Evolutionary conservation across 2,113 vertebrate species (phyloP).

Genomic region (Dasyornis broadbenti): DNA sequence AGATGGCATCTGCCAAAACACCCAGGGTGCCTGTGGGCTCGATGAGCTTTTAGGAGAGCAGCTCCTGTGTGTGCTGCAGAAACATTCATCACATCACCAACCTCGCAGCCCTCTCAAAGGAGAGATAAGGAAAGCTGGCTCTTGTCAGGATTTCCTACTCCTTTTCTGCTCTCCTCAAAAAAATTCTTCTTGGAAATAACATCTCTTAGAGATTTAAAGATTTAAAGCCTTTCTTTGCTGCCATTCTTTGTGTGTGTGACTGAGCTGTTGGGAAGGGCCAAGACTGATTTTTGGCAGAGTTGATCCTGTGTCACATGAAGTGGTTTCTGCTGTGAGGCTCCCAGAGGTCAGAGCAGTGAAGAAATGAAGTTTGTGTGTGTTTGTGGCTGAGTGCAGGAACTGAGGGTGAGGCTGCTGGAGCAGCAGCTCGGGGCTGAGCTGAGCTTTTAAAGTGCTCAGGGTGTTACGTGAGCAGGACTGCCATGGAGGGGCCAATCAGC

Average conservation of each 20-base stretch:
- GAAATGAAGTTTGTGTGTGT: accelerated
- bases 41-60: neutral
- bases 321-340: neutral
- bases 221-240: neutral
- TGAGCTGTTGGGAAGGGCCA: neutral
- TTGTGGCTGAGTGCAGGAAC: neutral
- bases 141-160: neutral
- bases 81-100: neutral
- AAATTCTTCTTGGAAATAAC: neutral
- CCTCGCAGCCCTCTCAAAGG: neutral
- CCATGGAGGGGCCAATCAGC: neutral
- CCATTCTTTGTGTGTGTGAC: accelerated
- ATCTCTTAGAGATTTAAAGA: neutral
- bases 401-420: neutral
- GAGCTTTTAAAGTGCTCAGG: accelerated
- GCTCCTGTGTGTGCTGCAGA: neutral
- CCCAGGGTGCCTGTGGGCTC: accelerated
- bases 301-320: accelerated
- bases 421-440: neutral
- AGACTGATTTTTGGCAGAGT: neutral
- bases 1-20: neutral
- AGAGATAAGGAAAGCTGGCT: neutral
- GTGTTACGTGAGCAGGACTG: accelerated
- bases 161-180: neutral
- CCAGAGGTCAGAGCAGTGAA: neutral